phyloP scores from a whole-genome alignment of 2,888 invertebrate genomes.

The Hyposoter dolosus region DNA sequence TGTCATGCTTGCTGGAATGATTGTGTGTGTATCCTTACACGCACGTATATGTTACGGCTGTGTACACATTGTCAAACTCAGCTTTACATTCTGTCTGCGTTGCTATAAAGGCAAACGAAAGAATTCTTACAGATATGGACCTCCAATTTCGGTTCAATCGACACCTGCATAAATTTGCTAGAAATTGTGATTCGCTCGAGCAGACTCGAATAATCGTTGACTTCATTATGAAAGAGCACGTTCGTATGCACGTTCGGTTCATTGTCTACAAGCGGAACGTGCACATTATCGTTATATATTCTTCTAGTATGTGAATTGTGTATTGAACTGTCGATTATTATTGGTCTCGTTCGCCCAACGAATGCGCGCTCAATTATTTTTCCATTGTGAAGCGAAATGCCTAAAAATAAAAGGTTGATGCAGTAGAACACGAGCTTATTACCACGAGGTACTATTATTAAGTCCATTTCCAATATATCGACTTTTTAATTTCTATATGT shows the following conservation, averaged over 20 bases:
- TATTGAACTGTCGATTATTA: conserved; percentile 54
- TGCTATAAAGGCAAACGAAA: background rate
- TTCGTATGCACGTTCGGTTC: background rate
- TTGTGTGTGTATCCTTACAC: background rate
- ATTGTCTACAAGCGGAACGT: background rate
- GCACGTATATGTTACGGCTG: background rate
- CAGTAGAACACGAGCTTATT: background rate
- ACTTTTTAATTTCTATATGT: conserved; percentile 19
- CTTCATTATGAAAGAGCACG: background rate
- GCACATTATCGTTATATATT: conserved; percentile 29
- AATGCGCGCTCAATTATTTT: conserved; percentile 37
- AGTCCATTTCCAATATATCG: conserved; percentile 56
- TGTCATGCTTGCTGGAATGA: conserved; percentile 44
- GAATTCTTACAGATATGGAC: background rate
- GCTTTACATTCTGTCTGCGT: conserved; percentile 5
- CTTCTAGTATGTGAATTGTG: conserved; percentile 20
- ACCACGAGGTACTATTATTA: conserved; percentile 33
- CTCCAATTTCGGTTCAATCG: background rate
- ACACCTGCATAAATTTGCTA: background rate
- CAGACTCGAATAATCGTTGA: background rate
- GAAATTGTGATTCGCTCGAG: background rate
- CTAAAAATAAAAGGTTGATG: background rate
- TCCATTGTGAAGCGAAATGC: background rate
- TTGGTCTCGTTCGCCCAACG: conserved; percentile 15
- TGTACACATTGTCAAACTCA: conserved; percentile 1